These are phyloP conservation scores for Gasterosteus aculeatus DNA, from an alignment of 2,113 vertebrate species.

Conservation along the genomic window DNA sequence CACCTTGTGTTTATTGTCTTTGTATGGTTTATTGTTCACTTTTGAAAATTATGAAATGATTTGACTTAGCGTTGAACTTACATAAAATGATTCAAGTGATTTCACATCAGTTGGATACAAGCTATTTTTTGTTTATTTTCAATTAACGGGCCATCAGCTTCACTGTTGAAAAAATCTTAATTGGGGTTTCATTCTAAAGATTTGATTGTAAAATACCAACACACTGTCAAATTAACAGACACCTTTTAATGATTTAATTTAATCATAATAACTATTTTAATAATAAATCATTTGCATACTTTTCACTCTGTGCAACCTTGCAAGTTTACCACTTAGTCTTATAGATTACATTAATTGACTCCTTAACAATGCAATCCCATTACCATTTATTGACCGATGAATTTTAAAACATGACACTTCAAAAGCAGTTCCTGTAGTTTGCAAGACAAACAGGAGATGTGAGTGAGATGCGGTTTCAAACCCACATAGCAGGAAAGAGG, in stretches of 20 bases:
- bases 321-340: constrained; percentile 1
- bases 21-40: background rate
- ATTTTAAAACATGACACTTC: background rate
- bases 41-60: background rate
- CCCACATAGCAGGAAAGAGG: background rate
- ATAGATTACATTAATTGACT: background rate
- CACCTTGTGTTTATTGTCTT: background rate
- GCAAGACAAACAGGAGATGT: background rate
- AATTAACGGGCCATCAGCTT: background rate
- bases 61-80: background rate
- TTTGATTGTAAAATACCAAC: background rate
- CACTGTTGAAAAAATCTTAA: background rate
- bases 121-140: background rate
- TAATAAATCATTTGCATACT: background rate
- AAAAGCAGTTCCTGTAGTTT: background rate
- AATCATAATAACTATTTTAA: too few relatives aligned
- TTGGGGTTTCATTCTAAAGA: background rate
- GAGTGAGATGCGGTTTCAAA: background rate
- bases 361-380: background rate
- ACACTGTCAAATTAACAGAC: background rate
- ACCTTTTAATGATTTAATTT: background rate
- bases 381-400: background rate
- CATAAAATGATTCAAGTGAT: background rate
- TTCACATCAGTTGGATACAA: background rate
- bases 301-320: background rate